Evolutionary conservation across 2,797 vertebrate species (phyloP).

Genomic region (Halcyon leucocephala): DNA sequence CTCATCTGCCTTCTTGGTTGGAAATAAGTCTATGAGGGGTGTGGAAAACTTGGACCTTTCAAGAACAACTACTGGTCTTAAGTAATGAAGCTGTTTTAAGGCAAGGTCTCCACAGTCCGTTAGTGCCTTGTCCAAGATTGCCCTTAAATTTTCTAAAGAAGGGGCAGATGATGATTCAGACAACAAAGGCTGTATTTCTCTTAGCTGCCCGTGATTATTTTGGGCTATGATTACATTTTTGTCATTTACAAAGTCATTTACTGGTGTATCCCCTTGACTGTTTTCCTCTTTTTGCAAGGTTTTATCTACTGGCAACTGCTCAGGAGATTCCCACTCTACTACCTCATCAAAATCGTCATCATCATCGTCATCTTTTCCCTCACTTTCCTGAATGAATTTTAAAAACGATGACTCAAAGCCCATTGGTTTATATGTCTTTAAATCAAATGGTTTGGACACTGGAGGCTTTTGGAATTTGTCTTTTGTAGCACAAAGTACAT

Average conservation of each 20-base stretch:
- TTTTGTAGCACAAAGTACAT: slow-evolving; percentile 60
- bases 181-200: slow-evolving; percentile 85
- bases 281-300: slow-evolving; percentile 62
- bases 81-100: slow-evolving; percentile 98
- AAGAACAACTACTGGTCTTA: slow-evolving; percentile 97
- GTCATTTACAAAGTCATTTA: slow-evolving; percentile 52
- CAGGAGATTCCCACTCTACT: slow-evolving; percentile 77
- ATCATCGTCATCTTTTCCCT: slow-evolving; percentile 79
- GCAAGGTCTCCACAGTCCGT: slow-evolving; percentile 96
- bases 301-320: slow-evolving; percentile 66
- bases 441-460: slow-evolving; percentile 83
- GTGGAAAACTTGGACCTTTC: slow-evolving; percentile 92
- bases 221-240: slow-evolving; percentile 76
- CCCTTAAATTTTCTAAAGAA: slow-evolving; percentile 92
- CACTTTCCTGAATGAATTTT: slow-evolving; percentile 94
- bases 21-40: slow-evolving; percentile 90
- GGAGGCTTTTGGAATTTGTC: slow-evolving; percentile 75
- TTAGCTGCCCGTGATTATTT: slow-evolving; percentile 75
- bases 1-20: slow-evolving; percentile 90
- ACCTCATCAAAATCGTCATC: slow-evolving; percentile 67
- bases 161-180: slow-evolving; percentile 81
- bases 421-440: slow-evolving; percentile 92
- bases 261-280: slow-evolving; percentile 70
- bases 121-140: slow-evolving; percentile 95
- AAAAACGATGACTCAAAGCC: slow-evolving; percentile 96